Conservation (phyloP, 2,113 vertebrate species). For the Phoxinus phoxinus region DNA sequence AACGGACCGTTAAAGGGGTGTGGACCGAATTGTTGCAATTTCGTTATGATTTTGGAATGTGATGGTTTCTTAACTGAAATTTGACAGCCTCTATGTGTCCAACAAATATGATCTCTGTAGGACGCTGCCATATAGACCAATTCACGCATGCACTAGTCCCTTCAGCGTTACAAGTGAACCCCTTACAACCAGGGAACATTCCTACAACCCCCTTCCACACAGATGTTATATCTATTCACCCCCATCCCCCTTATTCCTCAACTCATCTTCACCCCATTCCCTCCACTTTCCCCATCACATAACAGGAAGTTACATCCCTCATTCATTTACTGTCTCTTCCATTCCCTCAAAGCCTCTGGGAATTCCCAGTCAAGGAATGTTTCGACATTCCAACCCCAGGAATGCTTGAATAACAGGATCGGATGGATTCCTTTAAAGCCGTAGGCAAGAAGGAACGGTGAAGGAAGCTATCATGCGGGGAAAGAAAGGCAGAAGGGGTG, state of each 20-base stretch:
- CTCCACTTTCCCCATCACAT: background rate
- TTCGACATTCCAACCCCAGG: slow-evolving; percentile 35
- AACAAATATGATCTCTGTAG: too few species aligned
- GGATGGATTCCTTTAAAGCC: slow-evolving; percentile 21
- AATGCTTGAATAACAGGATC: slow-evolving; percentile 21
- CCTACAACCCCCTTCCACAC: slow-evolving; percentile 28
- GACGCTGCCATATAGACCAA: background rate
- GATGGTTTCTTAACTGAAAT: too few species aligned
- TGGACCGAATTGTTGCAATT: too few species aligned
- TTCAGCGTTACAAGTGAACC: background rate
- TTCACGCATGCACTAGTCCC: background rate
- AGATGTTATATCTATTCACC: slow-evolving; percentile 36
- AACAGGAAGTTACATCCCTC: background rate
- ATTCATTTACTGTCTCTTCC: background rate
- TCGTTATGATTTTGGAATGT: too few species aligned
- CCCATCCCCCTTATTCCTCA: slow-evolving; percentile 5
- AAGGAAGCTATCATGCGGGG: background rate
- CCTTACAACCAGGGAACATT: slow-evolving; percentile 18
- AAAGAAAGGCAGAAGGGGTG: background rate
- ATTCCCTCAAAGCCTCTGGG: background rate
- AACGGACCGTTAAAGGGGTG: too few species aligned
- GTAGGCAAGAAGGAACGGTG: background rate
- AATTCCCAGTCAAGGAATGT: slow-evolving; percentile 49
- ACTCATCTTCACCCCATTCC: background rate
- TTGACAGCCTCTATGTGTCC: too few species aligned